Percentiles rank a stretch among this genome's conserved stretches.
Evolutionary conservation across 2,113 vertebrate species (phyloP).

Genomic region (Actinemys pallida): DNA sequence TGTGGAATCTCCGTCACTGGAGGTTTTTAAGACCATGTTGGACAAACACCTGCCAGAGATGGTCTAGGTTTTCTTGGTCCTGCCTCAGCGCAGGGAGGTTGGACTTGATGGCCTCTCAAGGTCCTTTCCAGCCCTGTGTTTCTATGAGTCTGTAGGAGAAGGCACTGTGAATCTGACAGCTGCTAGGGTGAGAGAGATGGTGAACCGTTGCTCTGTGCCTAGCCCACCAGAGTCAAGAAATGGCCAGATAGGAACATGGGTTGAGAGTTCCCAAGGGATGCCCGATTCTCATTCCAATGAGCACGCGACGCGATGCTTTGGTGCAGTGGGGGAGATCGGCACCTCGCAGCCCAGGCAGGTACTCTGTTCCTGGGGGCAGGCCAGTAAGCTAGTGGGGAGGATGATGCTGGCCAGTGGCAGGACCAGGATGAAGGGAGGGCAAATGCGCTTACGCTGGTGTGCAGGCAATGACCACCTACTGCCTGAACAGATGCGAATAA

Average conservation of each 20-base stretch:
- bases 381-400: not conserved
- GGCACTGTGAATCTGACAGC: not conserved
- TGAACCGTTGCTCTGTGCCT: too few species aligned
- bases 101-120: too few species aligned
- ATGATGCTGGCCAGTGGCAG: not conserved
- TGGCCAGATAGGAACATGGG: not conserved
- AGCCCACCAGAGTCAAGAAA: too few species aligned
- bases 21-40: too few species aligned
- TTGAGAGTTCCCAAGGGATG: not conserved
- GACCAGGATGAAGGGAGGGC: not conserved
- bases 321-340: too few species aligned
- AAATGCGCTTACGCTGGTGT: not conserved
- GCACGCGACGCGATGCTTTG: too few species aligned
- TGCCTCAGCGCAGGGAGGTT: too few species aligned
- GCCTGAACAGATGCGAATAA: not conserved
- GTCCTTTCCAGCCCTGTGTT: too few species aligned
- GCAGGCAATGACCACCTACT: not conserved
- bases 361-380: not conserved
- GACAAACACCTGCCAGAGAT: too few species aligned
- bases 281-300: not conserved
- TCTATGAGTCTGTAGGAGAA: too few species aligned
- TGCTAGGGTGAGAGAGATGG: not conserved
- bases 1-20: too few species aligned
- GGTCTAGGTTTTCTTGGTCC: too few species aligned
- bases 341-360: not conserved